These are phyloP conservation scores for Corythornis vintsioides DNA, from an alignment of 2,113 vertebrate species.

Conservation along the genomic window DNA sequence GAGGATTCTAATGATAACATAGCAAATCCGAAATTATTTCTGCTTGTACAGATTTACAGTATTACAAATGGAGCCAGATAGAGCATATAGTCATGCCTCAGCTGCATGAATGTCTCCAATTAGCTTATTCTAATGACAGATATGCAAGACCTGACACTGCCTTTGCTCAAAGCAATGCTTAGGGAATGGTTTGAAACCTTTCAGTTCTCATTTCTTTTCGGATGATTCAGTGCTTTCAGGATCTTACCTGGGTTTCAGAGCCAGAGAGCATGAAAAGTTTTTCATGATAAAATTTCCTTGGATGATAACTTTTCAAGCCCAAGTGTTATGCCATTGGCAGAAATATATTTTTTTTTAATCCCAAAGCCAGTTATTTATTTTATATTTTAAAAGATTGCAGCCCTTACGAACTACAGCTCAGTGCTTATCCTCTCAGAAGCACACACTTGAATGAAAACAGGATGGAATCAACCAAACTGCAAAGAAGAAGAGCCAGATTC, in stretches of 20 bases:
- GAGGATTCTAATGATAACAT: not conserved
- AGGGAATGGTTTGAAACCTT: not conserved
- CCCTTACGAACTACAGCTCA: conserved; percentile 4
- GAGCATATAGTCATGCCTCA: not conserved
- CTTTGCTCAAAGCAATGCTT: not conserved
- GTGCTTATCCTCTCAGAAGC: conserved; percentile 29
- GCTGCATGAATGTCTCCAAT: not conserved
- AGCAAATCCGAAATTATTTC: not conserved
- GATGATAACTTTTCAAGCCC: conserved; percentile 42
- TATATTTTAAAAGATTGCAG: conserved; percentile 47
- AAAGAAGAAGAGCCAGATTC: not conserved
- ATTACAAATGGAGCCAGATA: not conserved
- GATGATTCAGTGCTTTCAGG: not conserved
- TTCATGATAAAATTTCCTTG: conserved; percentile 32
- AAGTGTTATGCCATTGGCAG: conserved; percentile 7
- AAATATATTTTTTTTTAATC: conserved; percentile 63
- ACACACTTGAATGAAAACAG: conserved; percentile 51
- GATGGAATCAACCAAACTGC: not conserved
- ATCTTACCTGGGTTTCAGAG: not conserved
- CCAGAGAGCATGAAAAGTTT: conserved; percentile 8
- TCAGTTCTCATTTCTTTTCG: not conserved
- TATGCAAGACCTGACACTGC: not conserved
- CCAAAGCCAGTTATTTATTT: conserved; percentile 49
- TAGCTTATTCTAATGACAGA: not conserved
- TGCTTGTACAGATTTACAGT: not conserved